These are phyloP conservation scores for Dasyurus viverrinus DNA, from an alignment of 2,113 vertebrate genomes.

Conservation along the genomic window DNA sequence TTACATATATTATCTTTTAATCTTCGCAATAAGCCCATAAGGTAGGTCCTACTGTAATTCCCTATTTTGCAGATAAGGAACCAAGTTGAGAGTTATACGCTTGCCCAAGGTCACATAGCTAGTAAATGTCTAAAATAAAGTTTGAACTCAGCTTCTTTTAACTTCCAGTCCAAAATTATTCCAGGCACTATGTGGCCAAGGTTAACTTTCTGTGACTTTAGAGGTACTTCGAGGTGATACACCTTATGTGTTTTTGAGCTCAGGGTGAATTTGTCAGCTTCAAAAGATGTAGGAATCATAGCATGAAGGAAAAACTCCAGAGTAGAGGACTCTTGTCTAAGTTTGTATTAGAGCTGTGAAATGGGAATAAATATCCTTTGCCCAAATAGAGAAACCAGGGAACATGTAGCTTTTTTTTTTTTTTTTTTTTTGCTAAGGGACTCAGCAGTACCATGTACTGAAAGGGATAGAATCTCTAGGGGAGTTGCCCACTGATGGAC, in stretches of 20 bases:
- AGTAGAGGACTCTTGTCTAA: neutral
- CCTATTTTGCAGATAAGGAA: neutral
- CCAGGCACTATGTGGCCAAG: neutral
- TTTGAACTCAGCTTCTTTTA: neutral
- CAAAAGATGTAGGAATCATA: neutral
- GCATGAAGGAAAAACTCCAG: neutral
- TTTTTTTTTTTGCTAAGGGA: neutral
- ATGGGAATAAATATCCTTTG: neutral
- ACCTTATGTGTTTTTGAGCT: neutral
- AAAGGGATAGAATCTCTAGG: neutral
- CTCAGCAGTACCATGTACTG: neutral
- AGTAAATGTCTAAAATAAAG: neutral
- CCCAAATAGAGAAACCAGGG: neutral
- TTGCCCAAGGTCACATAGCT: neutral
- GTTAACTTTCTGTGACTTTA: neutral
- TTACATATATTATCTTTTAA: neutral
- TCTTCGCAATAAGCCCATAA: neutral
- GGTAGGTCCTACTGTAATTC: neutral
- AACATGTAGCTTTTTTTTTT: neutral
- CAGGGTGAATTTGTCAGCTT: neutral
- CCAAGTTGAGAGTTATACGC: neutral
- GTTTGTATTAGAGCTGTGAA: neutral
- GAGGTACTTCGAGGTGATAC: neutral
- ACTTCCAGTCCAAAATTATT: neutral
- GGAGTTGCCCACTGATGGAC: neutral